A percentile compares a stretch with the other conserved stretches of the same genome.
These are phyloP conservation scores for Leucoma salicis DNA, from an alignment of 2,888 invertebrate genomes.

Conservation along the genomic window DNA sequence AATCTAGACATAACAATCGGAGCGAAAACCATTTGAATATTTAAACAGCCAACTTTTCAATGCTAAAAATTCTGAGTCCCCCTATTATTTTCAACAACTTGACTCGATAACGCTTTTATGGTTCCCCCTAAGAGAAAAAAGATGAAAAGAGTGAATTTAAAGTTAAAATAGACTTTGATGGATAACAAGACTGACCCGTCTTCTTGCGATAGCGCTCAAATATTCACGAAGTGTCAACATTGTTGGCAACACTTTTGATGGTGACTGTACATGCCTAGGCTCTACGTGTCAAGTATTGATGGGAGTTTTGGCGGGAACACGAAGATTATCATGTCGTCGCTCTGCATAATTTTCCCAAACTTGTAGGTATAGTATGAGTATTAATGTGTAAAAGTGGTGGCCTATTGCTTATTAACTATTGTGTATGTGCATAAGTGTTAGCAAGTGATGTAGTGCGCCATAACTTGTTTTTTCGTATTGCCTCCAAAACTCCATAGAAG, in stretches of 20 bases:
- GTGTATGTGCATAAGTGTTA: too few species aligned
- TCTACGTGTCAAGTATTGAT: background rate
- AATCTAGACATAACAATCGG: constrained; percentile 37
- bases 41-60: constrained; percentile 66
- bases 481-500: too few species aligned
- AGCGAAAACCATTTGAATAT: constrained; percentile 56
- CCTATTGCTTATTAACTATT: too few species aligned
- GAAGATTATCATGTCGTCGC: too few species aligned
- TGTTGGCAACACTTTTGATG: constrained; percentile 41
- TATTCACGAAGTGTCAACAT: constrained; percentile 65
- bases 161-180: constrained; percentile 78
- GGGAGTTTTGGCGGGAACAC: too few species aligned
- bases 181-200: constrained; percentile 64
- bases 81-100: constrained; percentile 62
- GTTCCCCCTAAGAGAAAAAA: constrained; percentile 55
- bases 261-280: background rate
- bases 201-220: constrained; percentile 65
- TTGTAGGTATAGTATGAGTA: too few species aligned
- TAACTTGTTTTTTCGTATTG: too few species aligned
- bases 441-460: too few species aligned
- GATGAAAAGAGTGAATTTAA: constrained; percentile 71
- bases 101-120: constrained; percentile 77
- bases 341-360: too few species aligned
- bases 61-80: constrained; percentile 60
- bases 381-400: too few species aligned